phyloP scores from a whole-genome alignment of 1,140 invertebrate genomes.

The Thrips palmi region DNA sequence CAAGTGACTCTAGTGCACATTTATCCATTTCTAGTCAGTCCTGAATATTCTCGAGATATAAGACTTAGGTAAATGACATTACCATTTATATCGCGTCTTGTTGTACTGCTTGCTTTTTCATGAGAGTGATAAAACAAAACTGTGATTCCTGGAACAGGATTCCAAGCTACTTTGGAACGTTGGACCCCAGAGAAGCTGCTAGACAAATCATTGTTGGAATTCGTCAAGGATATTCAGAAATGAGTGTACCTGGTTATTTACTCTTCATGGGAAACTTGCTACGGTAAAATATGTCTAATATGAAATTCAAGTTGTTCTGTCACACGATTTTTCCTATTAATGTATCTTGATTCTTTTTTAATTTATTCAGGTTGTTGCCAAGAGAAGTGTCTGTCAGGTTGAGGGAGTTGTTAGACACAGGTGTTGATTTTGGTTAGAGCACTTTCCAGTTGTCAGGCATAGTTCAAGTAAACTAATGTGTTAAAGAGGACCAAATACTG shows the following conservation, averaged over 20 bases:
- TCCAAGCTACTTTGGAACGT: conserved; percentile 43
- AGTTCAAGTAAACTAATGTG: no score
- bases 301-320: conserved; percentile 1
- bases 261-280: conserved; percentile 35
- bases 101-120: neutral
- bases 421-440: conserved; percentile 38
- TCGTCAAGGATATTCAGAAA: conserved; percentile 35
- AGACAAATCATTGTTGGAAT: conserved; percentile 35
- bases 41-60: conserved; percentile 31
- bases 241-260: conserved; percentile 38
- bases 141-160: conserved; percentile 25
- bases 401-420: conserved; percentile 39
- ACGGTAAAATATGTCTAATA: conserved; percentile 19
- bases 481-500: no score
- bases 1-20: conserved; percentile 37
- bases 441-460: no score
- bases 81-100: neutral
- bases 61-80: conserved; percentile 29
- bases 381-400: conserved; percentile 37
- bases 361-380: conserved; percentile 31
- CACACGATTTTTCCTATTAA: conserved; percentile 2
- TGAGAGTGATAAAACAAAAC: neutral
- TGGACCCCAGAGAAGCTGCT: conserved; percentile 33
- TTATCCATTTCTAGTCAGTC: conserved; percentile 38
- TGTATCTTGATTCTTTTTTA: conserved; percentile 9